Evolutionary conservation across 2,888 invertebrate genomes (phyloP), one percentile per base, ranked within the genome.

Genomic region (Carpatolechia fugitivella): DNA sequence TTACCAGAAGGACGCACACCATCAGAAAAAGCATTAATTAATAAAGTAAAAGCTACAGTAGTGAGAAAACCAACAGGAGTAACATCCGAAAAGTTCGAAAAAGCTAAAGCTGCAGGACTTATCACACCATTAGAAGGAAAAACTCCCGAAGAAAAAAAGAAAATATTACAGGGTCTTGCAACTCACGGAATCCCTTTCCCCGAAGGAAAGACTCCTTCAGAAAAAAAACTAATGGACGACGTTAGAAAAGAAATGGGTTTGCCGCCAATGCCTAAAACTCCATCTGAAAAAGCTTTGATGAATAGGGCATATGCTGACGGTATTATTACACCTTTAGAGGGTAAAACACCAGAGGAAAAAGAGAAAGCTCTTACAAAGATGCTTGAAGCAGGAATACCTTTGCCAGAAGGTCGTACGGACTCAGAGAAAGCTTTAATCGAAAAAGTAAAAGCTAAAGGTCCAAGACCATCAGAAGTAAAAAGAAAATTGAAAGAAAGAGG

Each of bases 141-240:
- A 59, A 48, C 61, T n/a, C 16, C 54, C 1, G 55, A 55, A 24
- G 57, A 69, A 52, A 69, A 69, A 60, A 66, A 69, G 57, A 60
- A 64, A 52, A 67, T 65, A 8, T 33, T 70, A 35, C 35, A 35
- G n/a, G 35, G 40, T 5, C 18, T 16, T 16, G 54, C 41, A 14
- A 40, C 14, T 13, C n/a, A 31, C 0, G 48, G 48, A 0, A 55
- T 69, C 13, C 63, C 65, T 6, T 56, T 74, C 0, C 69, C 72
- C 2, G 70, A 69, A 57, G 69, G 35, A 5, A 70, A 61, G 55
- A 74, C 79, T 0, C 7, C 61, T n/a, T 79, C 80, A n/a, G 80
- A 79, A 63, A 78, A 73, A 13, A 61, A 62, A 41, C 5, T 68
- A 3, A 58, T 62, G 5, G 56, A 59, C 1, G 68, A 67, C 58